phyloP scores from a whole-genome alignment of 2,113 vertebrate genomes.

The Phodopus roborovskii region DNA sequence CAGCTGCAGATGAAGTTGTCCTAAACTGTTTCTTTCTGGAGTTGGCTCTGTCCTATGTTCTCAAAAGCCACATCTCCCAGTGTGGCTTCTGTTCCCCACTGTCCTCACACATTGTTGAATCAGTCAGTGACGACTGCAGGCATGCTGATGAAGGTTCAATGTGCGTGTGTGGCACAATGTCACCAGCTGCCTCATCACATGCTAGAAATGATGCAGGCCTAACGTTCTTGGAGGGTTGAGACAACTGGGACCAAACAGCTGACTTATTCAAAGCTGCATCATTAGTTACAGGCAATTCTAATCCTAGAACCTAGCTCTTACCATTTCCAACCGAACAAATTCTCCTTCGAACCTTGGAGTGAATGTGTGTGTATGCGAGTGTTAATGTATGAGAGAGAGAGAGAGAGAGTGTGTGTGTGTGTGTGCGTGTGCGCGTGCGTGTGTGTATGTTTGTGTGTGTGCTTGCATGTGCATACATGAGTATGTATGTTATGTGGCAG shows the following conservation, averaged over 20 bases:
- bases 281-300: not conserved
- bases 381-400: not conserved
- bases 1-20: not conserved
- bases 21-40: not conserved
- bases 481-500: no score
- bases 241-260: not conserved
- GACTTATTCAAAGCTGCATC: not conserved
- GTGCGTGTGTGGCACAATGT: not conserved
- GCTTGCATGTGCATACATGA: no score
- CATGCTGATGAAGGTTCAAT: not conserved
- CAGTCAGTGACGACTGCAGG: no score
- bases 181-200: not conserved
- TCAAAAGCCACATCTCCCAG: not conserved
- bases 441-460: no score
- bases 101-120: not conserved
- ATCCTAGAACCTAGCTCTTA: not conserved
- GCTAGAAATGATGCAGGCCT: constrained; percentile 19
- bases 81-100: not conserved
- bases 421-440: not conserved
- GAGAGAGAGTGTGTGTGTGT: no score
- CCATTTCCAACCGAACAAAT: not conserved
- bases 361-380: not conserved
- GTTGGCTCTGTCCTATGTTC: not conserved
- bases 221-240: not conserved
- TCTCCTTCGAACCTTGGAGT: not conserved